Base-by-base conservation (phyloP, 2,113 vertebrate species). In the Hucho hucho region DNA sequence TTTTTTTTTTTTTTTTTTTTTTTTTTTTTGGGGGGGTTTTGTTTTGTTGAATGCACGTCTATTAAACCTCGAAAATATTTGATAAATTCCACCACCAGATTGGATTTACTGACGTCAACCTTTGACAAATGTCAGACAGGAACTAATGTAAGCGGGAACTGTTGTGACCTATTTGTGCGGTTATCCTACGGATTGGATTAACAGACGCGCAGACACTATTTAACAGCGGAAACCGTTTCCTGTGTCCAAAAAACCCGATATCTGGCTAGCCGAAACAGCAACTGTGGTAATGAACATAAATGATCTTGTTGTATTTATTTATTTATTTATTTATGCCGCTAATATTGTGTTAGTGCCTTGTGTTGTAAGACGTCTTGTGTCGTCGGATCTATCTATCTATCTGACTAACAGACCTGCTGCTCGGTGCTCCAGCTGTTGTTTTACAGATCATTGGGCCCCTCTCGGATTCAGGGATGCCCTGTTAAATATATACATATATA, bases 161-260 rank as follows among this genome's bases (percentile, higher is more conserved):
- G 11, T 2, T 4, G 0, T 46, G 58, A 70, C 7, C 9, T 11
- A 6, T 6, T 6, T 0, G 0, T 11, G 1, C 26, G 1, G 16
- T 49, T 49, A 24, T 47, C 69, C 47, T 4, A 56, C 86, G 88
- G 89, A 86, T 74, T 25, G 53, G 2, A 81, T 83, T 81, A 56
- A 56, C 9, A n/a, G 66, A 6, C 4, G 66, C 67, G 79, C 79
- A 86, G n/a, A 68, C 3, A 1, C 73, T 80, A 79, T 73, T 71
- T 26, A 16, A n/a, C n/a, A n/a, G 3, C 1, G 32, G 37, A 89
- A 89, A 9, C 28, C 81, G 24, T 28, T 90, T 90, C 88, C 90
- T 28, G 75, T 80, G 75, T n/a, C 65, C 75, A 64, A 2, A n/a
- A n/a, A n/a, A n/a, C n/a, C n/a, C n/a, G n/a, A 88, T 58, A 25